Base-by-base conservation (phyloP, 2,113 vertebrate genomes). In the Ovis aries region DNA sequence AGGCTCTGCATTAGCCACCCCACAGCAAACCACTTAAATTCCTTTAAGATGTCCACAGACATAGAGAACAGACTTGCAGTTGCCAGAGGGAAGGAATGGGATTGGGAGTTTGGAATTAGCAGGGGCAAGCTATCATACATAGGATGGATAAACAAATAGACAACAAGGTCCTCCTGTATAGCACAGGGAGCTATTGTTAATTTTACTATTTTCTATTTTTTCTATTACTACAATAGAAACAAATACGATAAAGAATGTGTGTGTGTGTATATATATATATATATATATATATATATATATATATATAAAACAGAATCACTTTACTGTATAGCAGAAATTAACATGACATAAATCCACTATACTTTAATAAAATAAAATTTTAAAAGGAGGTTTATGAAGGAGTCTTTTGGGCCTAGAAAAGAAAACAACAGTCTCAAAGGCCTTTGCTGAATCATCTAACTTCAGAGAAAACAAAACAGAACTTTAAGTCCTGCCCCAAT, bases 261-360 rank as follows among this genome's bases (percentile, higher is more conserved):
- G 2, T 78, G 2, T 78, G 6, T 80, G 19, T 36, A 10, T 64
- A 8, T 0, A 74, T 7, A 43, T 27, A 77, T 43, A 4, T 78
- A 11, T 80, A 33, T 36, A 10, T 64, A 8, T 0, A 11, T 80
- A 33, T 36, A 10, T 64, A 8, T 0, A 74, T 7, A 43, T 27
- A 77, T 43, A 77, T 77, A 10, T 33, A 19, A 0, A 50, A 33
- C 15, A 33, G 45, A 82, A 82, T 82, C 80, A n/a, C 80, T 52
- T 33, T 82, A 50, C 17, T 81, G 31, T 81, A 13, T 50, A 82
- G 5, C 80, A 53, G 48, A 82, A 21, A 52, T 13, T n/a, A 82
- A n/a, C 48, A 53, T 0, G 2, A 52, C 3, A 33, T 52, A 82
- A n/a, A 53, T n/a, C 10, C 31, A 53, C 31, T 52, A n/a, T 13